Base-by-base conservation (phyloP, 2,797 vertebrate genomes). In the Melanotaenia parkinsoni region DNA sequence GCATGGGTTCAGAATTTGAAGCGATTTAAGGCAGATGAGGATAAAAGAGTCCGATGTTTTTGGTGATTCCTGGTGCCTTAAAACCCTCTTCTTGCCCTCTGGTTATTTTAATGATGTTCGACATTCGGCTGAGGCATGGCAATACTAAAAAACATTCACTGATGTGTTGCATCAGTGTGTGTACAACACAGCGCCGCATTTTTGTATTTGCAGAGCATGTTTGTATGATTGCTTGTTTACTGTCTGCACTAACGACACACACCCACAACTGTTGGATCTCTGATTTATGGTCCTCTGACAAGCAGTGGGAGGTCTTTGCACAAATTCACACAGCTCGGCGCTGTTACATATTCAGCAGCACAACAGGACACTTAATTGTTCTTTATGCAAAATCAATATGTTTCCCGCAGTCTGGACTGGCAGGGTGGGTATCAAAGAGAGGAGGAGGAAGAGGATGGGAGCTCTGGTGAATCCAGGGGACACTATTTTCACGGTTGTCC, bases 371-470 rank as follows among this genome's bases (percentile, higher is more conserved):
- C 86, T 91, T 91, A 85, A 92, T 93, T 92, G 87, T 87, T 78
- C 84, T 86, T 89, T 83, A 91, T 92, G 87, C 82, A 67, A 80
- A 91, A 94, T 94, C 92, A 84, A 89, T 93, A 89, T 74, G 82
- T 79, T 88, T 85, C 77, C 50, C 61, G 79, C 82, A 75, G 79
- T 58, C 63, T 54, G 67, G 68, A 32, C 68, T 71, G 24, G 43
- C 35, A 24, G 26, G 45, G 59, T 83, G 69, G 71, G 30, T n/a
- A 72, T 68, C 53, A 37, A 65, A 40, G 14, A 47, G 54, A 16
- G 32, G 38, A 54, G 59, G 38, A 38, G 59, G 20, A 33, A 11
- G 10, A 33, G 53, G 24, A 13, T 26, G 53, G 6, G 51, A 14
- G 77, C 78, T 63, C 76, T 71, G 67, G 88, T 84, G 71, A 88